phyloP scores from a whole-genome alignment of 2,888 invertebrate species.

The Synergus umbraculus region DNA sequence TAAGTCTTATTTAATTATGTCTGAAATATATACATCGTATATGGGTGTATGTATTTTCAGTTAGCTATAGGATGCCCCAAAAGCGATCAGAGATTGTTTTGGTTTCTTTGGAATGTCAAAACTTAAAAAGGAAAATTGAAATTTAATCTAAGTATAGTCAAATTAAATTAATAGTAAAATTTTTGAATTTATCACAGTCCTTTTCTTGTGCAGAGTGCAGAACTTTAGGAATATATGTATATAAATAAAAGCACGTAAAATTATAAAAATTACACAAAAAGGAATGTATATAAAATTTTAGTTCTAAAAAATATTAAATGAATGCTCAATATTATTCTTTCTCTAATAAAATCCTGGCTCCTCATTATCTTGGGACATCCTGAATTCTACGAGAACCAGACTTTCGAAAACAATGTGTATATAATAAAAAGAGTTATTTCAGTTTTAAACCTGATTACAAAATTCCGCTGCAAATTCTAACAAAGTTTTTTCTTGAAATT shows the following conservation, averaged over 20 bases:
- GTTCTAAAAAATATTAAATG: not conserved
- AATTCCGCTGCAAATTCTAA: too few species aligned
- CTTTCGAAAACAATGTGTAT: not conserved
- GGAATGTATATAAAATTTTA: not conserved
- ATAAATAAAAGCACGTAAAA: not conserved
- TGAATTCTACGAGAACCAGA: not conserved
- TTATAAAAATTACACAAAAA: not conserved
- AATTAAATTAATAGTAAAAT: not conserved
- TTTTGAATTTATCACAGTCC: constrained; percentile 11
- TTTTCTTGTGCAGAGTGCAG: not conserved
- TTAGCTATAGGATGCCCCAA: constrained; percentile 11
- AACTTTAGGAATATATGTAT: not conserved
- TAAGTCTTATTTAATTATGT: not conserved
- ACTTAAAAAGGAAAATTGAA: not conserved
- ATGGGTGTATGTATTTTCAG: not conserved
- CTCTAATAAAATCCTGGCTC: not conserved
- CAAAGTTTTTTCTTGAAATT: too few species aligned
- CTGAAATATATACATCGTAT: not conserved
- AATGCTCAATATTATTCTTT: not conserved
- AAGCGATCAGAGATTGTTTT: not conserved
- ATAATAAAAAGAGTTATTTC: not conserved
- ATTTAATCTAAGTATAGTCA: not conserved
- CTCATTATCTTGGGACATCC: not conserved
- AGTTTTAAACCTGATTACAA: not conserved
- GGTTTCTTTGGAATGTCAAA: not conserved